phyloP scores from a whole-genome alignment of 1,140 invertebrate genomes.

The Lepidurus packardi region DNA sequence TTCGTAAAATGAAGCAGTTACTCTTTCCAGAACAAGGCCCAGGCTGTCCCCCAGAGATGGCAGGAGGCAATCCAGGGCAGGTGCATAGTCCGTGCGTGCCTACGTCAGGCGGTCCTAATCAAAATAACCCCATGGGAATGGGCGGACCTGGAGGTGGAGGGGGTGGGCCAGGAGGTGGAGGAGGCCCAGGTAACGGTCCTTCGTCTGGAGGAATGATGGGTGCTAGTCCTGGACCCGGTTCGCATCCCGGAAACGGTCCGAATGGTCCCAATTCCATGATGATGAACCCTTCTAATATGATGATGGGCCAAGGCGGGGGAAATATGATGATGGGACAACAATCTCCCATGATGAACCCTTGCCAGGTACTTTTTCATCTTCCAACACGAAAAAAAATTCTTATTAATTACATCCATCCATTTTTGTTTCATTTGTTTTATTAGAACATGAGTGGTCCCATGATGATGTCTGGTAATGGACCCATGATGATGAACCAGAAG shows the following conservation, averaged over 20 bases:
- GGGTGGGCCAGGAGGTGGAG: conserved; percentile 35
- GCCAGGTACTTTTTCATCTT: neutral
- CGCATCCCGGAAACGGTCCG: conserved; percentile 24
- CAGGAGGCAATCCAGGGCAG: conserved; percentile 38
- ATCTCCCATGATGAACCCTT: conserved; percentile 11
- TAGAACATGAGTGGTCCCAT: conserved; percentile 27
- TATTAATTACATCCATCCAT: neutral
- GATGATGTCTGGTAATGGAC: conserved; percentile 37
- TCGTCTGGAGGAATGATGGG: conserved; percentile 37
- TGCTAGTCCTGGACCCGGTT: conserved; percentile 27
- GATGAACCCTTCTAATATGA: conserved; percentile 38
- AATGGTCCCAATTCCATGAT: conserved; percentile 30
- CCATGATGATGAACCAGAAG: conserved; percentile 42
- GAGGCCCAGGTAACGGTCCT: conserved; percentile 40
- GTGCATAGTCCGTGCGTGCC: conserved; percentile 41
- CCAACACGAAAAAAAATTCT: neutral
- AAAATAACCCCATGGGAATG: conserved; percentile 41
- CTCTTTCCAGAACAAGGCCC: conserved; percentile 71
- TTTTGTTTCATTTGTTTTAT: neutral
- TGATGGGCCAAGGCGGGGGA: conserved; percentile 38
- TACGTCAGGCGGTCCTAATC: conserved; percentile 37
- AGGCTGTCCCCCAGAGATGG: conserved; percentile 37
- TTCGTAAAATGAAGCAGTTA: conserved; percentile 88
- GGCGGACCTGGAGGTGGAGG: conserved; percentile 36
- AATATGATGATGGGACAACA: conserved; percentile 18